Evolutionary conservation across 1,140 invertebrate species (phyloP).

Genomic region (Drosophila kohkoa): DNA sequence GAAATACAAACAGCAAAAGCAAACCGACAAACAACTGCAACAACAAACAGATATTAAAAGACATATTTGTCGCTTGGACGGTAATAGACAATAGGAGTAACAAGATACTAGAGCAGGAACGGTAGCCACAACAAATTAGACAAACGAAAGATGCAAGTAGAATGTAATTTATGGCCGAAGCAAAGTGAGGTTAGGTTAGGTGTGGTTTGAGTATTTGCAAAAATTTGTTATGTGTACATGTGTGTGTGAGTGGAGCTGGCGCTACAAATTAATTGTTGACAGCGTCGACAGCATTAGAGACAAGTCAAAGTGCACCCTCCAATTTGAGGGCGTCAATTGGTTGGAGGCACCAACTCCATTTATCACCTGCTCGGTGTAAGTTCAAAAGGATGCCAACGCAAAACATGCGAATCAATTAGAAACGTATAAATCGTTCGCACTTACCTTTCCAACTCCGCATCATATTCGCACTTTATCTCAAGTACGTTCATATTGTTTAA

Average conservation of each 20-base stretch:
- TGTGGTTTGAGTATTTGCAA: slow-evolving; percentile 27
- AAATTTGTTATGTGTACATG: slow-evolving; percentile 28
- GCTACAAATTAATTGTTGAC: slow-evolving; percentile 78
- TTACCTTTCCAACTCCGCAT: slow-evolving; percentile 1
- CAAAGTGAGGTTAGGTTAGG: slow-evolving; percentile 30
- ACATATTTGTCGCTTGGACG: slow-evolving; percentile 77
- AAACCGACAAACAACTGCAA: slow-evolving; percentile 32
- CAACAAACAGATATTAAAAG: slow-evolving; percentile 63
- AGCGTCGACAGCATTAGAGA: slow-evolving; percentile 52
- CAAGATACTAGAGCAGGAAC: slow-evolving; percentile 1
- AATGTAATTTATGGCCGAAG: slow-evolving; percentile 56
- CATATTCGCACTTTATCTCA: neutral
- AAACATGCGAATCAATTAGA: slow-evolving; percentile 31
- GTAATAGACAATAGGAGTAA: slow-evolving; percentile 41
- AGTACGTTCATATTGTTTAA: neutral
- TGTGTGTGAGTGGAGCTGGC: slow-evolving; percentile 23
- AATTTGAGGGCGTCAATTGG: slow-evolving; percentile 45
- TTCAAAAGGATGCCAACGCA: slow-evolving; percentile 44
- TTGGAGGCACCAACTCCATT: slow-evolving; percentile 59
- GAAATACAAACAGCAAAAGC: slow-evolving; percentile 36
- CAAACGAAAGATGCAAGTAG: slow-evolving; percentile 53
- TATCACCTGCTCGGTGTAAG: slow-evolving; percentile 51
- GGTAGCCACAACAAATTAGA: slow-evolving; percentile 51
- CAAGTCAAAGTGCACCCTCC: neutral
- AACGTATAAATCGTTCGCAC: neutral